Percentiles rank a stretch among this genome's conserved stretches.
Evolutionary conservation across 2,888 invertebrate species (phyloP).

Genomic region (Opisthograptis luteolata): DNA sequence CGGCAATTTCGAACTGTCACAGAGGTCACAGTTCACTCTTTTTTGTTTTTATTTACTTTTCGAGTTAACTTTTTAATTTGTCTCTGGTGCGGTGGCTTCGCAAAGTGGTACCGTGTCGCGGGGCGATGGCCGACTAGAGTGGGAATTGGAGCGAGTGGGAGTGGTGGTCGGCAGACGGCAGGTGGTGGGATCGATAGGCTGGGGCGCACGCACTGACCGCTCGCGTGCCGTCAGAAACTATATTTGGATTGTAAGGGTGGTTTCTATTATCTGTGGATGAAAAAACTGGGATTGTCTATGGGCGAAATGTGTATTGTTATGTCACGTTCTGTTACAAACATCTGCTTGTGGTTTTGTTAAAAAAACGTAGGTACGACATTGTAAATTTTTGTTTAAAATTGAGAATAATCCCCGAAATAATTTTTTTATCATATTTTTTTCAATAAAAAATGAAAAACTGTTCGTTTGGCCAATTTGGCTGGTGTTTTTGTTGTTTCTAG

Average conservation of each 20-base stretch:
- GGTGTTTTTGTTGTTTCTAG: too few species aligned
- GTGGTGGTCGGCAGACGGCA: slow-evolving; percentile 67
- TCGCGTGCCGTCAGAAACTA: slow-evolving; percentile 60
- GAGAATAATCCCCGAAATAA: too few species aligned
- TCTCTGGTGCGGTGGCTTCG: slow-evolving; percentile 44
- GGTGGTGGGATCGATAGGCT: slow-evolving; percentile 80
- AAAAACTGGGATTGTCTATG: slow-evolving; percentile 39
- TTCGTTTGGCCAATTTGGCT: too few species aligned
- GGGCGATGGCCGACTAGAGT: slow-evolving; percentile 77
- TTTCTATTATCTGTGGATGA: slow-evolving; percentile 45
- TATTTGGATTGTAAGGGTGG: slow-evolving; percentile 63
- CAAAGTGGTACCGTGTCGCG: slow-evolving; percentile 63
- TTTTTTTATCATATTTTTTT: too few species aligned
- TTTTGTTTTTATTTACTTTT: slow-evolving; percentile 39
- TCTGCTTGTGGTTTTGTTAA: too few species aligned
- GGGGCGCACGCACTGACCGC: slow-evolving; percentile 81
- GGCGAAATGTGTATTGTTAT: too few species aligned
- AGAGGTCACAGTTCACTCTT: slow-evolving; percentile 48
- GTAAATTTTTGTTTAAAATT: too few species aligned
- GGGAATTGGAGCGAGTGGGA: slow-evolving; percentile 68
- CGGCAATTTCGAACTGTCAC: slow-evolving; percentile 39
- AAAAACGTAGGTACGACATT: too few species aligned
- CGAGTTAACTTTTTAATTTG: slow-evolving; percentile 25
- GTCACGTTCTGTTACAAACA: too few species aligned
- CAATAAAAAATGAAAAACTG: too few species aligned